Percentiles rank a stretch among this genome's conserved stretches.
phyloP scores from a whole-genome alignment of 2,797 vertebrate genomes.

The Falco rusticolus region DNA sequence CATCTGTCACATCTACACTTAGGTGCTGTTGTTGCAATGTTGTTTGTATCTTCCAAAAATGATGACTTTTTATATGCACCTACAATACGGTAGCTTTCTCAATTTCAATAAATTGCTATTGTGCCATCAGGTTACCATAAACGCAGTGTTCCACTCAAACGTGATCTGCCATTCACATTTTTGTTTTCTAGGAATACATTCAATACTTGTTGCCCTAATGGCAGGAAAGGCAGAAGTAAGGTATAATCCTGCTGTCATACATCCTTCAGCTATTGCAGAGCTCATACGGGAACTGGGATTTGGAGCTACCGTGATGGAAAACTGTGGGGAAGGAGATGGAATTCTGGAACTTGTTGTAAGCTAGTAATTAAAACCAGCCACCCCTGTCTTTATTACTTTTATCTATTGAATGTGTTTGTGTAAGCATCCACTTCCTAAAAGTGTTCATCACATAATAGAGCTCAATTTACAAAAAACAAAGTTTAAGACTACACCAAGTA shows the following conservation, averaged over 20 bases:
- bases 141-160: neutral
- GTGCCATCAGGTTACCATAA: accelerated
- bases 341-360: constrained; percentile 93
- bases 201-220: constrained; percentile 95
- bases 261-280: constrained; percentile 87
- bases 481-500: neutral
- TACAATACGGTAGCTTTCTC: neutral
- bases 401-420: neutral
- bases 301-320: constrained; percentile 90
- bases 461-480: neutral
- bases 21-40: neutral
- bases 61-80: accelerated
- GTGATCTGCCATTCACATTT: accelerated
- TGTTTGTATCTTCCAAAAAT: neutral
- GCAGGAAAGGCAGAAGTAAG: constrained; percentile 97
- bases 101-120: accelerated
- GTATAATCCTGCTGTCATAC: constrained; percentile 85
- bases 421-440: neutral
- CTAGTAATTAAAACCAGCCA: neutral
- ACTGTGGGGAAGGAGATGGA: constrained; percentile 89
- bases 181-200: constrained; percentile 85
- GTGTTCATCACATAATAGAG: neutral
- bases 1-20: neutral
- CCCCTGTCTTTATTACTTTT: neutral
- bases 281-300: constrained; percentile 93